Percentiles rank a stretch among this genome's conserved stretches.
phyloP scores from a whole-genome alignment of 2,113 vertebrate species.

The Leptosomus discolor region DNA sequence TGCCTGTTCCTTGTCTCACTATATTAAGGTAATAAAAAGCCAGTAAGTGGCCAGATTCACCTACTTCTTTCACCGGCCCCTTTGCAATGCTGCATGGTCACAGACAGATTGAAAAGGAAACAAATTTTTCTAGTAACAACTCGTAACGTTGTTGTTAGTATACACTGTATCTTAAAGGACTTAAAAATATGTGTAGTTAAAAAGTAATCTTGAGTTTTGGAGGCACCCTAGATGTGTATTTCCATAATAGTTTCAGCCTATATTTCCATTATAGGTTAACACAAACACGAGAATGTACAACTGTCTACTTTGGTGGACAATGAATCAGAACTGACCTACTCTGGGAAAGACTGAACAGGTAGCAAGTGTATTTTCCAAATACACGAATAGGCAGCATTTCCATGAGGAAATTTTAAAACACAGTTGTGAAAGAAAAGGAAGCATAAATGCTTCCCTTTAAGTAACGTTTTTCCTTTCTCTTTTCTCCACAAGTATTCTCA shows the following conservation, averaged over 20 bases:
- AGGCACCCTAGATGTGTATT: background rate
- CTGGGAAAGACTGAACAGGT: background rate
- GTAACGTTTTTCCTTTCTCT: background rate
- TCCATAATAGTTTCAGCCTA: background rate
- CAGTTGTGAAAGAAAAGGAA: background rate
- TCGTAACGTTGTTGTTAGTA: background rate
- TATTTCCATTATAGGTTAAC: too few relatives aligned
- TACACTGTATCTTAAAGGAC: background rate
- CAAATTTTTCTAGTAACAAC: background rate
- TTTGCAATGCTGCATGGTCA: background rate
- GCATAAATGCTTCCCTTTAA: background rate
- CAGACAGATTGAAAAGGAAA: background rate
- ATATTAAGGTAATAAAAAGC: background rate
- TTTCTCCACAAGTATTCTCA: background rate
- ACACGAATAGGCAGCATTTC: background rate
- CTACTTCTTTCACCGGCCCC: background rate
- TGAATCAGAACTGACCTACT: background rate
- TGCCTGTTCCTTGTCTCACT: background rate
- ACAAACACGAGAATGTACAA: background rate
- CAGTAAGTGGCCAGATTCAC: background rate
- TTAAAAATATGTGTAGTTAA: background rate
- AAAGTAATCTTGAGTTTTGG: background rate
- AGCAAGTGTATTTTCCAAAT: background rate
- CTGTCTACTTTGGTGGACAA: background rate
- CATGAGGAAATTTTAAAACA: background rate